Percentiles rank a stretch among this genome's conserved stretches.
Conservation (phyloP, 2,888 invertebrate genomes). For the Athrips mouffetella region DNA sequence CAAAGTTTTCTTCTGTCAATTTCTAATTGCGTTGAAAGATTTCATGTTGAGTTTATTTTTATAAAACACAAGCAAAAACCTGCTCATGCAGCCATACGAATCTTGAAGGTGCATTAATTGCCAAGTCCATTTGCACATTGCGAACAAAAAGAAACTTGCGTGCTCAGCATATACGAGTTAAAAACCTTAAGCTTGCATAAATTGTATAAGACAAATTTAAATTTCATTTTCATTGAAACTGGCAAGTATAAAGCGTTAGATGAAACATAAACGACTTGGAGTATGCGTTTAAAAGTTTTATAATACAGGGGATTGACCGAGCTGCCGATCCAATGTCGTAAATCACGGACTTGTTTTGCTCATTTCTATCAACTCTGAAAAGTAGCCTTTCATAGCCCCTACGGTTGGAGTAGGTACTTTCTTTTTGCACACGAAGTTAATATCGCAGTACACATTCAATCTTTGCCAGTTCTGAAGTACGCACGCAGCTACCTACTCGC, state of each 20-base stretch:
- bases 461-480: background rate
- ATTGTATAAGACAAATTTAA: constrained; percentile 38
- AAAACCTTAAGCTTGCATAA: constrained; percentile 30
- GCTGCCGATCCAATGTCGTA: constrained; percentile 49
- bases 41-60: background rate
- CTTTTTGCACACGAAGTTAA: background rate
- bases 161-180: no score
- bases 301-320: constrained; percentile 48
- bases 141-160: constrained; percentile 38
- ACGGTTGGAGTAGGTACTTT: no score
- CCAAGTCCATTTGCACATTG: constrained; percentile 30
- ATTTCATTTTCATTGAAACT: constrained; percentile 36
- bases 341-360: constrained; percentile 45
- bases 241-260: constrained; percentile 32
- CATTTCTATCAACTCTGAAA: constrained; percentile 36
- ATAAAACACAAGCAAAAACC: constrained; percentile 3
- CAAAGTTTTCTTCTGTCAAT: background rate
- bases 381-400: background rate
- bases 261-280: constrained; percentile 21
- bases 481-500: constrained; percentile 2
- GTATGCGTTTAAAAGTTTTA: constrained; percentile 40
- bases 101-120: constrained; percentile 36
- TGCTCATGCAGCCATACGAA: constrained; percentile 19
- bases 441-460: background rate
- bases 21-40: background rate